These are phyloP conservation scores for Coryphaenoides rupestris DNA, from an alignment of 2,113 vertebrate species.

Conservation along the genomic window DNA sequence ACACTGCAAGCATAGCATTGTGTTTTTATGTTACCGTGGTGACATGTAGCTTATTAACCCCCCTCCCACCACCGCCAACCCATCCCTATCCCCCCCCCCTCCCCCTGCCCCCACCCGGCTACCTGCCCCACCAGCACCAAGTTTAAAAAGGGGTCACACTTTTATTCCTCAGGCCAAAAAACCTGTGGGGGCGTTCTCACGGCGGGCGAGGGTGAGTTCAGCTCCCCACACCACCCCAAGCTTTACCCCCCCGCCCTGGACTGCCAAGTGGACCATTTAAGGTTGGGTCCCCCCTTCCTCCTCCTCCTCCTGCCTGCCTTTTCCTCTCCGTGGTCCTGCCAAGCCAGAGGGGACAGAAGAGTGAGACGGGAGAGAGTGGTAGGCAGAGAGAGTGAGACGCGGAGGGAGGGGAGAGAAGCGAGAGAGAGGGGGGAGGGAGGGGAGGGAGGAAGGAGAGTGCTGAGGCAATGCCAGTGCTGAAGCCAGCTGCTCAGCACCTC, in stretches of 20 bases:
- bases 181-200: slow-evolving; percentile 54
- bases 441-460: slow-evolving; percentile 28
- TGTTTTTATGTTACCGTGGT: too few relatives aligned
- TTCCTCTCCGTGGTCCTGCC: slow-evolving; percentile 53
- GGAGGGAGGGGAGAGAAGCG: too few relatives aligned
- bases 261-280: slow-evolving; percentile 74
- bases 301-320: slow-evolving; percentile 34
- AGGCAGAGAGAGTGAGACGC: too few relatives aligned
- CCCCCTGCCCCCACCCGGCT: neutral
- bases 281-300: slow-evolving; percentile 41
- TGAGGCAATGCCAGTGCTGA: slow-evolving; percentile 61
- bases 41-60: too few relatives aligned
- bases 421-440: too few relatives aligned
- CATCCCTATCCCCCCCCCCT: neutral
- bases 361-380: too few relatives aligned
- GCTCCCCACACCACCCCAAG: slow-evolving; percentile 65
- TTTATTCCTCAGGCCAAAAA: slow-evolving; percentile 36
- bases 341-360: slow-evolving; percentile 23
- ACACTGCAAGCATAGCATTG: too few relatives aligned
- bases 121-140: neutral
- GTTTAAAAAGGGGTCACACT: too few relatives aligned
- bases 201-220: slow-evolving; percentile 45
- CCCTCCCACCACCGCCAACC: too few relatives aligned
- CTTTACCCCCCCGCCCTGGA: slow-evolving; percentile 72
- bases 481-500: slow-evolving; percentile 69